Percentiles rank a stretch among this genome's conserved stretches.
phyloP scores from a whole-genome alignment of 2,888 invertebrate species.

The Galeruca laticollis region DNA sequence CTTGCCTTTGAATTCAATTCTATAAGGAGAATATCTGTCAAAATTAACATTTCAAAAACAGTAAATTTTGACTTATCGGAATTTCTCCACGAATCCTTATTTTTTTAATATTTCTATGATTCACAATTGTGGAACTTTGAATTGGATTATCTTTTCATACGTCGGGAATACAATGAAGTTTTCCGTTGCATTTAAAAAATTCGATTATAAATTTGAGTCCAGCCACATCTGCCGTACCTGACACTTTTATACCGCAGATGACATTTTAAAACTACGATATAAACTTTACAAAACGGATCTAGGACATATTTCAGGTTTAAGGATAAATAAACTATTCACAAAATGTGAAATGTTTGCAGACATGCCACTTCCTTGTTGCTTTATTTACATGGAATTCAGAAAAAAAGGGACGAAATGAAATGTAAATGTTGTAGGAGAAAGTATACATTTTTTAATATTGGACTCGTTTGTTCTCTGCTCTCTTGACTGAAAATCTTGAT shows the following conservation, averaged over 20 bases:
- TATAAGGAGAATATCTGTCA: too few relatives aligned
- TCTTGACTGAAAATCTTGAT: too few relatives aligned
- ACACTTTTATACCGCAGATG: conserved; percentile 17
- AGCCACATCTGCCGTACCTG: conserved; percentile 6
- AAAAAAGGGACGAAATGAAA: background rate
- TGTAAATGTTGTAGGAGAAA: background rate
- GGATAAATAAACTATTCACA: conserved; percentile 25
- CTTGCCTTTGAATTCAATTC: too few relatives aligned
- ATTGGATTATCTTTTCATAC: background rate
- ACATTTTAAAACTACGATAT: conserved; percentile 13
- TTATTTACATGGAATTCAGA: conserved; percentile 31
- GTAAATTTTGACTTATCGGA: too few relatives aligned
- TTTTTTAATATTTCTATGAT: too few relatives aligned
- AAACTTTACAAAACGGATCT: conserved; percentile 20
- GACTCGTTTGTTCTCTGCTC: too few relatives aligned
- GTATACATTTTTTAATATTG: background rate
- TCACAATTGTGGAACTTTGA: background rate
- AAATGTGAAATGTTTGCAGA: conserved; percentile 20
- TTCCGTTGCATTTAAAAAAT: background rate
- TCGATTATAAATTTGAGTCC: background rate
- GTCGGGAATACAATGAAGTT: background rate
- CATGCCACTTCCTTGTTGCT: background rate
- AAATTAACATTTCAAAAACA: too few relatives aligned
- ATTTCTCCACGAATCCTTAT: too few relatives aligned
- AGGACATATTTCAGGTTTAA: conserved; percentile 9